Base-by-base conservation (phyloP, 2,797 vertebrate species). In the Zenarchopterus dispar region DNA sequence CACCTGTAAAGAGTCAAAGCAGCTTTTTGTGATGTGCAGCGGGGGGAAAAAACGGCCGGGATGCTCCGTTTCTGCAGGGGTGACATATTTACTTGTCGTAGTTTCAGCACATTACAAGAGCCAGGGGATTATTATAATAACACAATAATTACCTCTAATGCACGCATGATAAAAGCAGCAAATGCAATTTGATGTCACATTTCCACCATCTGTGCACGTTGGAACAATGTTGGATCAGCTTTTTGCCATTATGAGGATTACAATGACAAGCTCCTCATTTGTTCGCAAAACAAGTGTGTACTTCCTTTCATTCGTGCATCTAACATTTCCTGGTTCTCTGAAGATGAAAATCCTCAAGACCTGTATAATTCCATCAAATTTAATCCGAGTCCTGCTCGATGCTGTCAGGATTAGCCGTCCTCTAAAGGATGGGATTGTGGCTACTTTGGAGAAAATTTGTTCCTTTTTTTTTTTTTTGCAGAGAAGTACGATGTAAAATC, bases 391-490 rank as follows among this genome's bases (percentile, higher is more conserved):
- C 75, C 67, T 28, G 62, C 81, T 85, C 87, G 51, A 70, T 84
- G 64, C 62, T 71, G 65, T 70, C 55, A 33, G 56, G 62, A 72
- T 63, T 71, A 23, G 69, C 52, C 68, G 56, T 60, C 63, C 67
- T 75, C 50, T 56, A 50, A 81, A 72, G 66, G 71, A 66, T 93
- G 83, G 87, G 90, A 92, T 88, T 89, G 86, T 83, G 87, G 90
- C 75, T 73, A 56, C 71, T 84, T 63, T 61, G 56, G 53, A 79
- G 82, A 64, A 73, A 79, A 77, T 87, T 82, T 19, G 23, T 45
- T 51, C 67, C 41, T 73, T 69, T 64, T 81, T 57, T 54, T 50
- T 59, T 70, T 67, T 72, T 78, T 77, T 57, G 31, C 18, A 33
- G 47, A 64, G 53, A 56, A 18, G 70, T 11, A 33, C 67, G 13